Evolutionary conservation across 2,113 vertebrate genomes (phyloP).

Genomic region (Pogonocichla stellata): DNA sequence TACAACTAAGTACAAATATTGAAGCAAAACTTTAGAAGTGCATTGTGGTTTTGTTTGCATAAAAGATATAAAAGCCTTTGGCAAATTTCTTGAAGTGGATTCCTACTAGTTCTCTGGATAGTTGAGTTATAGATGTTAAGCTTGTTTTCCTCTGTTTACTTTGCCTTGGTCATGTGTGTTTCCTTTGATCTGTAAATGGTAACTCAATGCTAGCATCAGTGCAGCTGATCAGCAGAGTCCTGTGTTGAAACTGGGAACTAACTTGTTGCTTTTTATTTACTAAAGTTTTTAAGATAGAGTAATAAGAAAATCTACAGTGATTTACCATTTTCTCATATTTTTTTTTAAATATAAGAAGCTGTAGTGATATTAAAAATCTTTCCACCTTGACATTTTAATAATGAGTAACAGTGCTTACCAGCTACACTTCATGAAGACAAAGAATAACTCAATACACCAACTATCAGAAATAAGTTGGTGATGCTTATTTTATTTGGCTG

Average conservation of each 20-base stretch:
- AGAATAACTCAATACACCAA: not conserved
- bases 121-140: constrained; percentile 48
- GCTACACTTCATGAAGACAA: not conserved
- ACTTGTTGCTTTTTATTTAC: constrained; percentile 18
- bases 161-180: constrained; percentile 39
- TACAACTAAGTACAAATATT: constrained; percentile 18
- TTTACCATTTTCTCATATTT: constrained; percentile 16
- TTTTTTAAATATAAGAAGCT: not conserved
- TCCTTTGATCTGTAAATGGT: constrained; percentile 31
- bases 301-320: constrained; percentile 12
- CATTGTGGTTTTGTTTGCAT: constrained; percentile 43
- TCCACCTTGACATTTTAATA: constrained; percentile 44
- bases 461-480: not conserved
- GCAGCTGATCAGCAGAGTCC: not conserved
- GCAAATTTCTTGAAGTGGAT: constrained; percentile 65
- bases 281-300: constrained; percentile 40
- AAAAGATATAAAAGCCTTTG: constrained; percentile 26
- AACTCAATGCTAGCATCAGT: constrained; percentile 11
- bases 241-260: constrained; percentile 53
- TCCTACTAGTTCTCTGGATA: constrained; percentile 57
- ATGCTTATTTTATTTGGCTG: not conserved
- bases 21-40: constrained; percentile 24
- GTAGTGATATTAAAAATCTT: not conserved
- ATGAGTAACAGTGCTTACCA: not conserved
- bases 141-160: constrained; percentile 58